These are phyloP conservation scores for Gyps fulvus DNA, from an alignment of 2,113 vertebrate genomes.

Conservation along the genomic window DNA sequence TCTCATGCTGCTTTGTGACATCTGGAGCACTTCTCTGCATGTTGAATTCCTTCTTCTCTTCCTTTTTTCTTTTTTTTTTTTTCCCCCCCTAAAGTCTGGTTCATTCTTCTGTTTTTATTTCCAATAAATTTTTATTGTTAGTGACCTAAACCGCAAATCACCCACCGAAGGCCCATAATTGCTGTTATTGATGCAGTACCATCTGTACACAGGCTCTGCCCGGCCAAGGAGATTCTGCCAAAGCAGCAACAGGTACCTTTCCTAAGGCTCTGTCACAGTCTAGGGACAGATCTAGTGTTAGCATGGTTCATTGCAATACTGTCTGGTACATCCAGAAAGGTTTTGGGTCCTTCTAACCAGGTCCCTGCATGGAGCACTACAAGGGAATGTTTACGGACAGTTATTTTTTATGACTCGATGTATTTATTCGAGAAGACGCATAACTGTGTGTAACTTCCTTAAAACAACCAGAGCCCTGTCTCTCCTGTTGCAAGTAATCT, in stretches of 20 bases:
- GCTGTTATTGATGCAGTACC: neutral
- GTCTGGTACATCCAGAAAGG: neutral
- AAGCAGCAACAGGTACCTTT: neutral
- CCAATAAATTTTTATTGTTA: neutral
- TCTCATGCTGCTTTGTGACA: neutral
- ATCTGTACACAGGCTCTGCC: neutral
- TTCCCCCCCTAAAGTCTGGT: neutral
- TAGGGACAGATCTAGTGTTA: neutral
- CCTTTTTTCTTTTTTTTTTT: neutral
- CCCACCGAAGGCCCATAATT: neutral
- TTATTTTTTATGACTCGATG: neutral
- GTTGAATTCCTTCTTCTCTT: neutral
- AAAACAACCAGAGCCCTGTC: neutral
- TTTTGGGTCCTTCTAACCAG: neutral
- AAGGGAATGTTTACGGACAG: neutral
- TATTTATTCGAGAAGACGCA: neutral
- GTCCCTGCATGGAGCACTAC: neutral
- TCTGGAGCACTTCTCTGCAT: neutral
- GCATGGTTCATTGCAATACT: neutral
- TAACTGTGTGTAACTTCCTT: neutral
- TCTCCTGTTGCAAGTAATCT: neutral
- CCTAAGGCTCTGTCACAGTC: neutral
- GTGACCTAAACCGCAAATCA: neutral
- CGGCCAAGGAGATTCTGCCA: neutral
- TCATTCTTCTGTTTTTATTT: neutral